Conservation (phyloP, 2,888 invertebrate genomes). For the Exephanes ischioxanthus region DNA sequence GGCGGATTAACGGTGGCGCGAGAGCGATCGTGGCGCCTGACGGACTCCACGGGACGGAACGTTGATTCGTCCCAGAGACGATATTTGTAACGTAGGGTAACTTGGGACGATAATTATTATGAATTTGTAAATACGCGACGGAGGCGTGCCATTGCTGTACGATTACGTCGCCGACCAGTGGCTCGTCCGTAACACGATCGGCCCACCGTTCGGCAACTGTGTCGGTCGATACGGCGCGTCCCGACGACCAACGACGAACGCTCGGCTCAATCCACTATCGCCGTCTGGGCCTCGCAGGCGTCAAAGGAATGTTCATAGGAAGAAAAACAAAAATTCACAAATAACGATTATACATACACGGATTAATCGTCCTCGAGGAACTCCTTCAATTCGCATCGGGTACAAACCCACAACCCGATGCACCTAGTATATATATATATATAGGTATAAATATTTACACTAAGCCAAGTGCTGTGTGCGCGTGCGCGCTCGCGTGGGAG, state of each 20-base stretch:
- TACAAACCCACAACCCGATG: not conserved
- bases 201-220: not conserved
- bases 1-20: not conserved
- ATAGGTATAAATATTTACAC: conserved; percentile 41
- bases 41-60: not conserved
- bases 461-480: conserved; percentile 71
- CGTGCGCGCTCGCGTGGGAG: conserved; percentile 77
- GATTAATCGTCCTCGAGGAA: conserved; percentile 31
- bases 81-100: not conserved
- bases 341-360: conserved; percentile 27
- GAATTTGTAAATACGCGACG: conserved; percentile 40
- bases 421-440: conserved; percentile 36
- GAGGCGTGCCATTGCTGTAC: conserved; percentile 14
- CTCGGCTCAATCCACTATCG: not conserved
- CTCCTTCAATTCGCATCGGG: conserved; percentile 37
- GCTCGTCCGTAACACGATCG: conserved; percentile 3
- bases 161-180: conserved; percentile 5
- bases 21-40: not conserved
- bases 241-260: not conserved
- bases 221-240: conserved; percentile 4
- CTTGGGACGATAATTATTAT: conserved; percentile 14
- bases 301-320: conserved; percentile 28
- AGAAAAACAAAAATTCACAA: conserved; percentile 40
- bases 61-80: not conserved
- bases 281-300: not conserved